Evolutionary conservation across 2,888 invertebrate species (phyloP), one percentile per base, ranked within the genome.

Genomic region (Tipula lateralis): DNA sequence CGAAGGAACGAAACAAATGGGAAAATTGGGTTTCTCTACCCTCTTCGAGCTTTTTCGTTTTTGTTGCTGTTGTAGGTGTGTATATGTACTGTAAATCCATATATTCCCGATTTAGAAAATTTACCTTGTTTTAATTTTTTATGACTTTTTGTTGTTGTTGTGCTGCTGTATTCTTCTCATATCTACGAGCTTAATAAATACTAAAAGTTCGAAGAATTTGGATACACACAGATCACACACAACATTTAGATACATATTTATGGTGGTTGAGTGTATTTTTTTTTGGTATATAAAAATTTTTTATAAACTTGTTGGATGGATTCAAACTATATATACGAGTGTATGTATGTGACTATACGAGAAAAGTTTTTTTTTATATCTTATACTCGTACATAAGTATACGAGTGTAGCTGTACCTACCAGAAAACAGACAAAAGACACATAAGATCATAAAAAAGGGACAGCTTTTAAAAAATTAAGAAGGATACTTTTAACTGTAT

Each of bases 21-120:
- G 24, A 24, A 66, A 66, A 24, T 0, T n/a, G 13, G 32, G 32
- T 13, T 24, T 66, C 24, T 66, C 66, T 9, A 66, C 24, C 66
- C 66, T 66, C 19, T 24, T 66, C 24, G 66, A 66, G 66, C 66
- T 66, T 66, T 66, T 66, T 3, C 13, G 24, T 66, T 9, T 13
- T 13, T 24, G 66, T 66, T 24, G 24, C 5, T 50, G 5, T 50
- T 66, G 12, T 66, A 9, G 1, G 4, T 66, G 24, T 66, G 7
- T 66, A 9, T 66, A 12, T 66, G 0, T 66, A 24, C 9, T 66
- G 24, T 24, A 66, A 66, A 66, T 66, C 66, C 66, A 66, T 66
- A 66, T 66, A 66, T 66, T 66, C 66, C 66, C 24, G 66, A 66
- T 66, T 66, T 66, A 66, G 66, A 66, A 66, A 66, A 66, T 66